A percentile compares a stretch with the other conserved stretches of the same genome.
Conservation (phyloP, 2,797 vertebrate species). For the Melanotaenia boesemani region DNA sequence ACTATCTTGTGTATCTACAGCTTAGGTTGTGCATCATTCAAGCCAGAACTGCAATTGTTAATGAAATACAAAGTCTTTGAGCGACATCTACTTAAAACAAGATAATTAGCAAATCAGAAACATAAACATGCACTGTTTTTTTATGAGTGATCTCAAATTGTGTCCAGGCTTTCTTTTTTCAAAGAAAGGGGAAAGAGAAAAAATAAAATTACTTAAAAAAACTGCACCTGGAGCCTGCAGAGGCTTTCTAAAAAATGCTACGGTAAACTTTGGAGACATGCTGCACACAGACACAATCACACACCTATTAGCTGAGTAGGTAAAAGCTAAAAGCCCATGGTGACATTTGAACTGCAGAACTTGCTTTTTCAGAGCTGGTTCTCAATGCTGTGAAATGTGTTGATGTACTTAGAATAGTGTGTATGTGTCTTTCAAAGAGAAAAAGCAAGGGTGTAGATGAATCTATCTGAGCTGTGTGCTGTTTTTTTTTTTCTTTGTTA, state of each 20-base stretch:
- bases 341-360: slow-evolving; percentile 50
- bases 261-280: not conserved
- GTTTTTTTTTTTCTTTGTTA: not conserved
- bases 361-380: slow-evolving; percentile 34
- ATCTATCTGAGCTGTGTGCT: not conserved
- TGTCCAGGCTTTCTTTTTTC: not conserved
- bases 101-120: not conserved
- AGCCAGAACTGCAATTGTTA: not conserved
- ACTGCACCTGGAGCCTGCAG: not conserved
- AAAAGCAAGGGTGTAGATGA: slow-evolving; percentile 13
- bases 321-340: slow-evolving; percentile 40
- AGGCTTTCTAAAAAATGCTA: not conserved
- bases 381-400: slow-evolving; percentile 5
- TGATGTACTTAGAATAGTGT: too few relatives aligned
- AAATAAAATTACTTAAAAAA: not conserved
- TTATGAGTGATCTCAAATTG: not conserved
- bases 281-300: not conserved
- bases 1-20: not conserved
- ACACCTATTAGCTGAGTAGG: slow-evolving; percentile 46
- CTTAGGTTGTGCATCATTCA: not conserved
- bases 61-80: not conserved
- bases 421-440: not conserved
- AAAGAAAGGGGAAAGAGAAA: not conserved
- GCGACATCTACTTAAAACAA: not conserved
- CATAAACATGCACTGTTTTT: not conserved